These are phyloP conservation scores for Okapia johnstoni DNA, from an alignment of 2,113 vertebrate genomes.

Conservation along the genomic window DNA sequence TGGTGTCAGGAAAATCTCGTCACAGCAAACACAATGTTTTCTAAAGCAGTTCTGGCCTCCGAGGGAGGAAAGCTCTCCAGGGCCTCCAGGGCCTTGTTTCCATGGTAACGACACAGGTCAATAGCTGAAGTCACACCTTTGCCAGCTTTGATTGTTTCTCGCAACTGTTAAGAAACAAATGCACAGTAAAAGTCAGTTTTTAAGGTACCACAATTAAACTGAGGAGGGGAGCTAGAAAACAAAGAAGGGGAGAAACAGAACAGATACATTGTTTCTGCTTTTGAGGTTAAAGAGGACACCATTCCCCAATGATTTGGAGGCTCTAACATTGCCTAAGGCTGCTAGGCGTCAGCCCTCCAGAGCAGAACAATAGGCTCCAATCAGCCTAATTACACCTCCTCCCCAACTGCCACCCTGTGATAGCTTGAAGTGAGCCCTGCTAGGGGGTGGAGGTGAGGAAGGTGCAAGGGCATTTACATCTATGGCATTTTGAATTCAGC, in stretches of 20 bases:
- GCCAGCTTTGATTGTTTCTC: constrained; percentile 89
- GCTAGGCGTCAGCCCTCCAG: neutral
- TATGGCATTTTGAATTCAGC: neutral
- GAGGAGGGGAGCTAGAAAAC: neutral
- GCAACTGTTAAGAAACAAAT: constrained; percentile 88
- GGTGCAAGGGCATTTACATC: neutral
- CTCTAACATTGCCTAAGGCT: neutral
- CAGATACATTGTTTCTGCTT: constrained; percentile 12
- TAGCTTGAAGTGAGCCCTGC: neutral
- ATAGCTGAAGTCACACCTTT: constrained; percentile 94
- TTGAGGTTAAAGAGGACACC: neutral
- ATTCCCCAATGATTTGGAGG: neutral
- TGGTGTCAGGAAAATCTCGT: constrained; percentile 88
- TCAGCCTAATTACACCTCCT: constrained; percentile 10
- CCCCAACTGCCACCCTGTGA: neutral
- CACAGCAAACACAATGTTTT: constrained; percentile 94
- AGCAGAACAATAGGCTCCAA: neutral
- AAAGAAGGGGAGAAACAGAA: neutral
- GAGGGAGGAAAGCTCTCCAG: constrained; percentile 94
- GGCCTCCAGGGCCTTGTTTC: constrained; percentile 93
- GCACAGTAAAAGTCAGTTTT: constrained; percentile 71
- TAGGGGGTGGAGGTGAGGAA: neutral
- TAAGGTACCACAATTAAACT: neutral
- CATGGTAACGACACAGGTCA: constrained; percentile 96
- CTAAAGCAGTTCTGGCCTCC: constrained; percentile 93